Conservation (phyloP, 2,797 vertebrate genomes). For the Xenopus petersii region DNA sequence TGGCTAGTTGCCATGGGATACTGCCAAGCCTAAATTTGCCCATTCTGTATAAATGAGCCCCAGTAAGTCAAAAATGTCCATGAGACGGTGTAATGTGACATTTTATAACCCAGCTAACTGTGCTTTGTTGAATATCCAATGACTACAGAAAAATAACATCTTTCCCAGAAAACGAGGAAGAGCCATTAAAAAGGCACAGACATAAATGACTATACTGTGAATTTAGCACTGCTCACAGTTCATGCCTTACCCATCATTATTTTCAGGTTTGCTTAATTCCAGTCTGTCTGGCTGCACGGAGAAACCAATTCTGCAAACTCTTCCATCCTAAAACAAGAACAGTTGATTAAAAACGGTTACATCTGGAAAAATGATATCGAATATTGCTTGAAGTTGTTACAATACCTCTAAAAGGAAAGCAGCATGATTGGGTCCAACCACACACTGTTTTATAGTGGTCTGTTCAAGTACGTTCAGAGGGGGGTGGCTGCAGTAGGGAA, state of each 20-base stretch:
- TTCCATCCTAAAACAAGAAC: conserved; percentile 83
- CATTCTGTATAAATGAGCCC: too few species aligned
- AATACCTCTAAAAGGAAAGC: conserved; percentile 97
- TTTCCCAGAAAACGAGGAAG: too few species aligned
- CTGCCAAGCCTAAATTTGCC: too few species aligned
- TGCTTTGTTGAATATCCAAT: too few species aligned
- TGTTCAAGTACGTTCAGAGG: conserved; percentile 96
- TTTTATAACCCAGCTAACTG: too few species aligned
- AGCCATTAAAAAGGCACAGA: too few species aligned
- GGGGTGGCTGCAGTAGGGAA: conserved; percentile 77
- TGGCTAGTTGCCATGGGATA: too few species aligned
- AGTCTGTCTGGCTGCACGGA: conserved; percentile 96
- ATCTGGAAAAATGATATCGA: neutral
- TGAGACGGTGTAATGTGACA: too few species aligned
- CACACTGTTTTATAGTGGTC: conserved; percentile 95
- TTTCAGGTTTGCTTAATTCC: conserved; percentile 98
- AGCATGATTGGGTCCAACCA: conserved; percentile 98
- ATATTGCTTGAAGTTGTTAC: neutral
- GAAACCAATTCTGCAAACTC: conserved; percentile 96
- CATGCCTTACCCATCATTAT: conserved; percentile 88
- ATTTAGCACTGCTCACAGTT: too few species aligned
- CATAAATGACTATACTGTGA: too few species aligned
- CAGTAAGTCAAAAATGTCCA: too few species aligned
- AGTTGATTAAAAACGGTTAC: neutral
- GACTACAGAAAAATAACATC: too few species aligned